phyloP scores from a whole-genome alignment of 2,797 vertebrate species.

The Atherinosoma microstoma region DNA sequence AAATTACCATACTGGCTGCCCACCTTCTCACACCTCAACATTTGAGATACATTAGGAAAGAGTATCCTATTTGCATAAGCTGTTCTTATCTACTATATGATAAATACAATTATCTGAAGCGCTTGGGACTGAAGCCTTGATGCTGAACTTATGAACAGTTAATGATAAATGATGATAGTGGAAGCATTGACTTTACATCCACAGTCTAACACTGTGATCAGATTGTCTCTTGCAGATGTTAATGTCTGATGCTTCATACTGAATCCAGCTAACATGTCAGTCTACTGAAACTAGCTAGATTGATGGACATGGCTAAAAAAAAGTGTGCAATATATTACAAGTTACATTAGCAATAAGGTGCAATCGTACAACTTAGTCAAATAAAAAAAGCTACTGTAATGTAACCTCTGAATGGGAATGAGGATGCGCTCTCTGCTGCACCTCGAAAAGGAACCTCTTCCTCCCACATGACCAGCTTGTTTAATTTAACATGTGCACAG shows the following conservation, averaged over 20 bases:
- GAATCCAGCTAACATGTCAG: conserved; percentile 72
- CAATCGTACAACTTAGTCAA: conserved; percentile 42
- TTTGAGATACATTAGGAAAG: conserved; percentile 23
- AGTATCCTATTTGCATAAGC: conserved; percentile 13
- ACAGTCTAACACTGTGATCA: conserved; percentile 39
- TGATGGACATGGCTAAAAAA: conserved; percentile 34
- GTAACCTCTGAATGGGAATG: conserved; percentile 32
- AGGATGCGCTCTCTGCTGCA: conserved; percentile 19
- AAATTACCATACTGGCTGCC: conserved; percentile 6
- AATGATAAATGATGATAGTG: conserved; percentile 4
- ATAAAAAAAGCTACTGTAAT: conserved; percentile 38
- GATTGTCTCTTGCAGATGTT: conserved; percentile 37
- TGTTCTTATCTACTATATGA: conserved; percentile 30
- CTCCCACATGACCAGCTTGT: conserved; percentile 25
- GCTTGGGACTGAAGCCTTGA: conserved; percentile 6
- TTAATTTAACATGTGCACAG: conserved; percentile 34
- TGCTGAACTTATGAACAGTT: conserved; percentile 26
- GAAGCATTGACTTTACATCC: conserved; percentile 34
- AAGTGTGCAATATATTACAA: conserved; percentile 28
- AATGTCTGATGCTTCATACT: conserved; percentile 54
- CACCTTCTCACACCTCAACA: conserved; percentile 16
- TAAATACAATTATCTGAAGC: conserved; percentile 45
- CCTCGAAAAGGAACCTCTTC: conserved; percentile 1
- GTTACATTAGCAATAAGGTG: conserved; percentile 46
- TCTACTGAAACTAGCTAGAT: conserved; percentile 43